Evolutionary conservation across 2,888 invertebrate species (phyloP), one percentile per base, ranked within the genome.

Genomic region (Rambutsinella grinnellia): DNA sequence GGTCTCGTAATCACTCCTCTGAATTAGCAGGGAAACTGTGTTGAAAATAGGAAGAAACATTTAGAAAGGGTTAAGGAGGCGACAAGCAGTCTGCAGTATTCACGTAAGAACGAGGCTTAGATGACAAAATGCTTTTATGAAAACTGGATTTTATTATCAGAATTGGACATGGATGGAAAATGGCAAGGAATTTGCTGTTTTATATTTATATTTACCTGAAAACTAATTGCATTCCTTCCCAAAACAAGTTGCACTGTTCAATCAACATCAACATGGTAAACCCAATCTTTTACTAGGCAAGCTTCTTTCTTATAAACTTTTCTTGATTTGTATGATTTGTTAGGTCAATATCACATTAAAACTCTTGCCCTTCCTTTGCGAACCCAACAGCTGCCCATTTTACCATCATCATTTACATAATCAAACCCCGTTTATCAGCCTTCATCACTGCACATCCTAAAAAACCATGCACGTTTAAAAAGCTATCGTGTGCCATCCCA

Each of bases 1-100:
- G 57, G 57, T 57, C 57, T 57, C 57, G 21, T 27, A n/a, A n/a
- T n/a, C n/a, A n/a, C 26, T 26, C 8, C 13, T 57, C 24, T 19
- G 15, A n/a, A 10, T 26, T 6, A n/a, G 13, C 10, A 23, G 8
- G 13, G 5, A 24, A 13, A 21, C 24, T 2, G 57, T n/a, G 57
- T 13, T 5, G 24, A 5, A 3, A 24, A 23, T 56, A 17, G 5
- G 21, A 13, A 8, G 19, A 8, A n/a, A 44, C 15, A 21, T 28
- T 58, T 36, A 2, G 13, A 21, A 2, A 23, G 13, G 2, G 13
- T 21, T 54, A 15, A 24, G 13, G 62, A 27, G 71, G 71, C 71
- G 71, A 71, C 71, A 71, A 49, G 61, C 71, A 49, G 71, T 71
- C 71, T 71, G 57, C 61, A 2, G 56, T n/a, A n/a, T n/a, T n/a